These are phyloP conservation scores for Notodonta dromedarius DNA, from an alignment of 2,888 invertebrate genomes.

Conservation along the genomic window DNA sequence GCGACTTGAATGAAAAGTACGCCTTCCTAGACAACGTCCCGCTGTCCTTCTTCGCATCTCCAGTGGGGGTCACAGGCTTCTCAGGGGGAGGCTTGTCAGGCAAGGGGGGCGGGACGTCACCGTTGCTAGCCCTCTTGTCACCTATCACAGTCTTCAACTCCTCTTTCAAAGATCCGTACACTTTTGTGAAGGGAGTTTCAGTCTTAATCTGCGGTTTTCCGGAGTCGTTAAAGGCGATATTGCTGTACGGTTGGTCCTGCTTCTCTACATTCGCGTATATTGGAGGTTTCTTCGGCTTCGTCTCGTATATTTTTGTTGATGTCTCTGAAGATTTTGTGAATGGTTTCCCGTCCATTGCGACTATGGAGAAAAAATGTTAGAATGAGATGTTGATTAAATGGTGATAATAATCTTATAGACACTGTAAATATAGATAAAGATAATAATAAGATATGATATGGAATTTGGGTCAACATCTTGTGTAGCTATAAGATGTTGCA, in stretches of 20 bases:
- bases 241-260: slow-evolving; percentile 65
- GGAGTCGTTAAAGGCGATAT: slow-evolving; percentile 64
- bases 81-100: slow-evolving; percentile 67
- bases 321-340: slow-evolving; percentile 58
- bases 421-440: neutral
- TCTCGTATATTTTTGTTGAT: slow-evolving; percentile 62
- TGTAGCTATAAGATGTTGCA: neutral
- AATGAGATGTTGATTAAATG: neutral
- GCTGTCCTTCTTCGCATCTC: slow-evolving; percentile 68
- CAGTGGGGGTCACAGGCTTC: slow-evolving; percentile 68
- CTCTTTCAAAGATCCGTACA: slow-evolving; percentile 63
- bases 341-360: slow-evolving; percentile 75
- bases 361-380: slow-evolving; percentile 44
- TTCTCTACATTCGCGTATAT: slow-evolving; percentile 72
- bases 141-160: slow-evolving; percentile 71
- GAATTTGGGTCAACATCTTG: neutral
- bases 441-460: slow-evolving; percentile 1
- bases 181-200: slow-evolving; percentile 62
- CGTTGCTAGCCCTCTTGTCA: slow-evolving; percentile 65
- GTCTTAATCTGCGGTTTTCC: slow-evolving; percentile 55
- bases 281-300: slow-evolving; percentile 56
- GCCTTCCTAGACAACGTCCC: slow-evolving; percentile 74
- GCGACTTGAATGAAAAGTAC: slow-evolving; percentile 85
- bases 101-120: slow-evolving; percentile 65
- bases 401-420: neutral